Evolutionary conservation across 2,888 invertebrate genomes (phyloP).

Genomic region (Crocallis elinguaria): DNA sequence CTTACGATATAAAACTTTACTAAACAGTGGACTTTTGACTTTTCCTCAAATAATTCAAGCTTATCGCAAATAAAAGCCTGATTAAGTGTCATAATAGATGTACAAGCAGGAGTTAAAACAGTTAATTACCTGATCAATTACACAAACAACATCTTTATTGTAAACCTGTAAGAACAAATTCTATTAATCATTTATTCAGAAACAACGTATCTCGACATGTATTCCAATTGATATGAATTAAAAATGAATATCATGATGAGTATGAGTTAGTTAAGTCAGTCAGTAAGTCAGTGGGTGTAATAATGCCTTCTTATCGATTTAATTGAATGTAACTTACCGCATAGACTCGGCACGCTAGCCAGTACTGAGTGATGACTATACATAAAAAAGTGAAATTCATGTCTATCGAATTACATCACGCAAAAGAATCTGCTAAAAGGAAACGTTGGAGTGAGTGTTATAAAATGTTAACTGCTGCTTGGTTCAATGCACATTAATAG

Average conservation of each 20-base stretch:
- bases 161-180: slow-evolving; percentile 59
- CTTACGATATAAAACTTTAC: neutral
- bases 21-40: neutral
- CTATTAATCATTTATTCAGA: neutral
- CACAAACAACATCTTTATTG: slow-evolving; percentile 67
- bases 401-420: slow-evolving; percentile 58
- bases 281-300: slow-evolving; percentile 29
- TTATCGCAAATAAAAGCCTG: neutral
- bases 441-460: slow-evolving; percentile 47
- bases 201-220: neutral
- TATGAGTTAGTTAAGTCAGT: slow-evolving; percentile 13
- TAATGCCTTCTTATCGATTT: slow-evolving; percentile 19
- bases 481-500: slow-evolving; percentile 58
- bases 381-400: slow-evolving; percentile 68
- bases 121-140: slow-evolving; percentile 62
- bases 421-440: slow-evolving; percentile 46
- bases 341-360: slow-evolving; percentile 48
- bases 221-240: neutral
- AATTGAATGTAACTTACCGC: slow-evolving; percentile 59
- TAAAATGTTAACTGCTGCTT: slow-evolving; percentile 56
- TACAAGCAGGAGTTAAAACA: neutral
- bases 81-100: neutral
- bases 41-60: neutral
- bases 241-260: slow-evolving; percentile 15
- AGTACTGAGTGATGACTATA: slow-evolving; percentile 54